A percentile compares a stretch with the other conserved stretches of the same genome.
phyloP scores from a whole-genome alignment of 2,113 vertebrate species.

The Heterochromis multidens region DNA sequence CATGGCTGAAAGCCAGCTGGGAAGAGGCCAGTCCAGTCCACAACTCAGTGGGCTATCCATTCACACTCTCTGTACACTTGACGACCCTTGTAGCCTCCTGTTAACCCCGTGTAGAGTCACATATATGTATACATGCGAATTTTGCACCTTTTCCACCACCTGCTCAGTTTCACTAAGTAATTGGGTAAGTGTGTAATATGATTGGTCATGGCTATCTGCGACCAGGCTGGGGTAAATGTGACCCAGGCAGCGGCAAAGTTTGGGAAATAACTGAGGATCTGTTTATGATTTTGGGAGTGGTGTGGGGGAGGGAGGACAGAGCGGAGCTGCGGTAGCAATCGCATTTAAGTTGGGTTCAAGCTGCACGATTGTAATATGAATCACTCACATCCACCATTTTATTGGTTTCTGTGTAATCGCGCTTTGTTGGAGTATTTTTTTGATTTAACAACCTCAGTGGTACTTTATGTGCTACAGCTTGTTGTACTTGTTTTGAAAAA shows the following conservation, averaged over 20 bases:
- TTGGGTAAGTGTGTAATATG: constrained; percentile 69
- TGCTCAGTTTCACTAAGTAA: constrained; percentile 48
- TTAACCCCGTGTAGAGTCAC: constrained; percentile 21
- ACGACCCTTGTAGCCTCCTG: constrained; percentile 42
- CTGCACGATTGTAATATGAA: constrained; percentile 33
- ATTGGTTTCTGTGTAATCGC: constrained; percentile 31
- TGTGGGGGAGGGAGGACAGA: not conserved
- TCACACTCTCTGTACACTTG: constrained; percentile 46
- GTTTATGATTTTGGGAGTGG: constrained; percentile 47
- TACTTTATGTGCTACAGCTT: not conserved
- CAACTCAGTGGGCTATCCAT: constrained; percentile 40
- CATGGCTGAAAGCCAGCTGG: constrained; percentile 49
- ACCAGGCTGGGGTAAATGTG: constrained; percentile 38
- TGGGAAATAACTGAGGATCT: constrained; percentile 44
- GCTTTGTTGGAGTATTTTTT: constrained; percentile 16
- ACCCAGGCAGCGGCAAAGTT: constrained; percentile 42
- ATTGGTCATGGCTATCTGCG: constrained; percentile 71
- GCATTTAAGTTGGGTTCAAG: constrained; percentile 22
- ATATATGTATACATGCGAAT: not conserved
- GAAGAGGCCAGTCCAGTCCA: constrained; percentile 18
- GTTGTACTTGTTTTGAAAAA: constrained; percentile 5
- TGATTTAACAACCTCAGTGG: not conserved
- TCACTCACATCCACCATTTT: constrained; percentile 35
- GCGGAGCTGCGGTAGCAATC: constrained; percentile 15
- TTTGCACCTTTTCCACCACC: constrained; percentile 1